These are phyloP conservation scores for Cyclargus thomasi DNA, from an alignment of 1,140 invertebrate genomes.

Conservation along the genomic window DNA sequence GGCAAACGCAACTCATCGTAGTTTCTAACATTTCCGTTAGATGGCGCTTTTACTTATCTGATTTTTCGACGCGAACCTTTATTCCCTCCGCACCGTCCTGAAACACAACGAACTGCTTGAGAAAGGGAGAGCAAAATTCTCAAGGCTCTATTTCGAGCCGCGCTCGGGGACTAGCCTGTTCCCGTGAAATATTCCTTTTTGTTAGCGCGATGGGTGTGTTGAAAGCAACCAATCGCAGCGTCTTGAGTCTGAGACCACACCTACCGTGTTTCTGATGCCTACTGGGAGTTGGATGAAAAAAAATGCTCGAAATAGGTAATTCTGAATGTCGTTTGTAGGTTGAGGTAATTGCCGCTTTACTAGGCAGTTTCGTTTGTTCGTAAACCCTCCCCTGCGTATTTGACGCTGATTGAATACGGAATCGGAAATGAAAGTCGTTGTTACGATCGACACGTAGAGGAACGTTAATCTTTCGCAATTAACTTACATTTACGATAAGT, in stretches of 20 bases:
- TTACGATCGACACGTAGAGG: slow-evolving; percentile 12
- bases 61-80: slow-evolving; percentile 52
- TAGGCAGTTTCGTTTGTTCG: slow-evolving; percentile 49
- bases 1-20: slow-evolving; percentile 28
- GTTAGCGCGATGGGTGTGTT: slow-evolving; percentile 55
- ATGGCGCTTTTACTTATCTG: slow-evolving; percentile 47
- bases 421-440: slow-evolving; percentile 34
- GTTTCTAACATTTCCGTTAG: slow-evolving; percentile 35
- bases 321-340: slow-evolving; percentile 62
- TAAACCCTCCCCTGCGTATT: slow-evolving; percentile 41
- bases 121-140: slow-evolving; percentile 71
- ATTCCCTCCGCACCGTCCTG: slow-evolving; percentile 61
- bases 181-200: slow-evolving; percentile 57
- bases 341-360: slow-evolving; percentile 67
- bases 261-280: slow-evolving; percentile 66
- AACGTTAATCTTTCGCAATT: not conserved
- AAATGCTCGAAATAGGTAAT: slow-evolving; percentile 72
- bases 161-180: slow-evolving; percentile 42
- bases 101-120: slow-evolving; percentile 53
- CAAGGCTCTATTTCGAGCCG: slow-evolving; percentile 51
- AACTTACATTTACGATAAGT: not conserved
- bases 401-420: slow-evolving; percentile 55
- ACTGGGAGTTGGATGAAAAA: slow-evolving; percentile 67
- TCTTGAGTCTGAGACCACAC: slow-evolving; percentile 49
- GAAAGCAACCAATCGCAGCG: slow-evolving; percentile 53